Conservation (phyloP, 2,888 invertebrate genomes). For the Phyllotreta striolata region DNA sequence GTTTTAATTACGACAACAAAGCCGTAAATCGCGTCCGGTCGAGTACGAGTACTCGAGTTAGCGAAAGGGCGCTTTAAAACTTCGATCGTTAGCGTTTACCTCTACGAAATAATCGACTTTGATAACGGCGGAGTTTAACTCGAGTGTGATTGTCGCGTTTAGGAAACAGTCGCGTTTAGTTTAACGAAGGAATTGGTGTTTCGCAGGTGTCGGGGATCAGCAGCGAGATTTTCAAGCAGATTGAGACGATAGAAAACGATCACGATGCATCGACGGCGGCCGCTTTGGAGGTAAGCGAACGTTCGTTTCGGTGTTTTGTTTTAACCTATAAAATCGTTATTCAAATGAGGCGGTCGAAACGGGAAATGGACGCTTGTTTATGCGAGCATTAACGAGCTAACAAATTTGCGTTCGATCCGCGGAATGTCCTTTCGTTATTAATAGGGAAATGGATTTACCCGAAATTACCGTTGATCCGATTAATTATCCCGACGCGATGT, state of each 20-base stretch:
- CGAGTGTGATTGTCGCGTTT: too few relatives aligned
- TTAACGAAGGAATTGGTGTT: constrained; percentile 7
- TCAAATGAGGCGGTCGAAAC: not conserved
- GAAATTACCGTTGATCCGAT: too few relatives aligned
- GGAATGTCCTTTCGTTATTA: too few relatives aligned
- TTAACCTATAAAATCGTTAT: not conserved
- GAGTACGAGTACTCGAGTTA: too few relatives aligned
- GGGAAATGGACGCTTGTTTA: not conserved
- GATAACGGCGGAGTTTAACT: not conserved
- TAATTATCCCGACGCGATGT: too few relatives aligned
- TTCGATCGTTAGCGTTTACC: not conserved
- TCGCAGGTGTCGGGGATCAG: constrained; percentile 92
- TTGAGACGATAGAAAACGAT: constrained; percentile 96
- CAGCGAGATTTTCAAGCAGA: constrained; percentile 95
- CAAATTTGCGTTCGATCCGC: not conserved
- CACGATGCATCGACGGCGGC: constrained; percentile 93
- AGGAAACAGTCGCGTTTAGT: too few relatives aligned
- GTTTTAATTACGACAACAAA: too few relatives aligned
- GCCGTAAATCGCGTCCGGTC: not conserved
- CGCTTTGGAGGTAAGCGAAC: constrained; percentile 77
- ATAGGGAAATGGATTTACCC: too few relatives aligned
- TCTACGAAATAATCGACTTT: not conserved
- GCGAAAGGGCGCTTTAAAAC: not conserved
- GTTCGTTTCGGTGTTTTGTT: constrained; percentile 8
- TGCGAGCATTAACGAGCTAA: not conserved